A percentile compares a stretch with the other conserved stretches of the same genome.
Evolutionary conservation across 1,140 invertebrate genomes (phyloP).

Genomic region (Eubasilissa regina): DNA sequence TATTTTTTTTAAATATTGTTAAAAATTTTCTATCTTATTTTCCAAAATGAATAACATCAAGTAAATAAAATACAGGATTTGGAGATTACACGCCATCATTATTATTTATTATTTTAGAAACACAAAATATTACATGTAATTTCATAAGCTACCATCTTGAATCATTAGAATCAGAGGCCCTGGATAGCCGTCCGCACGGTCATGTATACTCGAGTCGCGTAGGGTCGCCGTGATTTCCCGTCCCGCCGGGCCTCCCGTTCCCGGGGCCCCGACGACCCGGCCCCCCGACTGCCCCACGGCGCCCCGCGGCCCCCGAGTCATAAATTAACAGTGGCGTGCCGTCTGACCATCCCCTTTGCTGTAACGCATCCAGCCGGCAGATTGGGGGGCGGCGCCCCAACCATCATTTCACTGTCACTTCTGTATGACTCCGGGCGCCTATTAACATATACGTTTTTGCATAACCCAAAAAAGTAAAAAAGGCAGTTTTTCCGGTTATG

Average conservation of each 20-base stretch:
- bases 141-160: too few relatives aligned
- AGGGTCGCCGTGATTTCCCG: constrained; percentile 26
- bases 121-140: too few relatives aligned
- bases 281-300: constrained; percentile 30
- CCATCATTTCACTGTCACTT: constrained; percentile 61
- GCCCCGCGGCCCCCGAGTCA: constrained; percentile 37
- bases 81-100: too few relatives aligned
- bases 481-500: constrained; percentile 1
- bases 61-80: too few relatives aligned
- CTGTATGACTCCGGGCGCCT: constrained; percentile 57
- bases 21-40: too few relatives aligned
- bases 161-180: too few relatives aligned
- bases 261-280: constrained; percentile 1
- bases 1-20: too few relatives aligned
- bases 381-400: constrained; percentile 56
- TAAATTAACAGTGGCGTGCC: constrained; percentile 60
- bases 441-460: constrained; percentile 61
- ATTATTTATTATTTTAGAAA: too few relatives aligned
- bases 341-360: constrained; percentile 59
- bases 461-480: constrained; percentile 32
- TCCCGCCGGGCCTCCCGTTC: constrained; percentile 3
- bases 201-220: constrained; percentile 23
- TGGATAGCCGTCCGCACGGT: not conserved
- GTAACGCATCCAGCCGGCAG: constrained; percentile 59
- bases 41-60: too few relatives aligned